Percentiles rank a stretch among this genome's conserved stretches.
Conservation (phyloP, 1,140 invertebrate genomes). For the Pogonomyrmex californicus region DNA sequence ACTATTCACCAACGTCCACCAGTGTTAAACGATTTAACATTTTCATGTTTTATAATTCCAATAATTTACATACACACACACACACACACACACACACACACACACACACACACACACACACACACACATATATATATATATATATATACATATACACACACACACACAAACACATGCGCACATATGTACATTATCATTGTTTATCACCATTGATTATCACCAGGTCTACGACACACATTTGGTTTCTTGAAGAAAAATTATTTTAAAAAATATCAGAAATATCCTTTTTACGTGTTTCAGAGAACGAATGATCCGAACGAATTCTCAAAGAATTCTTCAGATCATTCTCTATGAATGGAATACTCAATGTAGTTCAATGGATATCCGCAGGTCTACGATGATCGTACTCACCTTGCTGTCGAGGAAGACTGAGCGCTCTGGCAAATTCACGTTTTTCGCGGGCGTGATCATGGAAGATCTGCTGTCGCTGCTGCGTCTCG, state of each 20-base stretch:
- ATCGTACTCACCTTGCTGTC: slow-evolving; percentile 29
- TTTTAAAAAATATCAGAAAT: background rate
- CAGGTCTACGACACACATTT: background rate
- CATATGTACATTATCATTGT: background rate
- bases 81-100: accelerated
- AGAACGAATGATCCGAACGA: background rate
- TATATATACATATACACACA: too few relatives aligned
- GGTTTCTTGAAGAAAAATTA: background rate
- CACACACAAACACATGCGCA: background rate
- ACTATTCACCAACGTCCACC: too few relatives aligned
- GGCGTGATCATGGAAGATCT: slow-evolving; percentile 30
- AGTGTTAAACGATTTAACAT: background rate
- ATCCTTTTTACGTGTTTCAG: background rate
- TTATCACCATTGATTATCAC: too few relatives aligned
- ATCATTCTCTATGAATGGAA: too few relatives aligned
- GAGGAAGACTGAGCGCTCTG: slow-evolving; percentile 19
- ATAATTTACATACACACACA: background rate
- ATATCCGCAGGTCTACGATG: background rate
- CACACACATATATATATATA: background rate
- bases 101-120: background rate
- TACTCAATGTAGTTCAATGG: background rate
- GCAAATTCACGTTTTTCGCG: slow-evolving; percentile 29
- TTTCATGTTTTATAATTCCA: background rate
- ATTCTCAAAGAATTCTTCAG: background rate
- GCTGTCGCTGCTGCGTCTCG: background rate